A percentile compares a stretch with the other conserved stretches of the same genome.
Evolutionary conservation across 2,888 invertebrate species (phyloP).

Genomic region (Euclidia mi): DNA sequence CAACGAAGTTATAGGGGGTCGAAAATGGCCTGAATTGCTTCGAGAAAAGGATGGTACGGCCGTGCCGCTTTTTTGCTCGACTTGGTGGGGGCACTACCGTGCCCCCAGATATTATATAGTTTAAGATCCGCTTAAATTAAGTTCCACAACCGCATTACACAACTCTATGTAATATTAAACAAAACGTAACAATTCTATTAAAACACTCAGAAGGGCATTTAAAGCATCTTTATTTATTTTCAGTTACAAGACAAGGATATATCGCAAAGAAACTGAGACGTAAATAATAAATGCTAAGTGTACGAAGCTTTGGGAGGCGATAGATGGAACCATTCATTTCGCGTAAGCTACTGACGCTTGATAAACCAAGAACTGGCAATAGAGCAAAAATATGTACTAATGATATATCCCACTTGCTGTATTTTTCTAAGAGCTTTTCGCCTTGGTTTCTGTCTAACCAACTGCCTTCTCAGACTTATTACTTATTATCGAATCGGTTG

Average conservation of each 20-base stretch:
- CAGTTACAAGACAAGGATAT: constrained; percentile 8
- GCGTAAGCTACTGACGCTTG: constrained; percentile 9
- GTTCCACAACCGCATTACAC: background rate
- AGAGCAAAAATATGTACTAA: constrained; percentile 1
- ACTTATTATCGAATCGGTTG: too few species aligned
- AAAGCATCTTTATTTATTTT: constrained; percentile 20
- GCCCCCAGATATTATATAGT: too few species aligned
- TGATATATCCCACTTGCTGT: background rate
- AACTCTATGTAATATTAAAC: background rate
- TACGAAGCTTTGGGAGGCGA: constrained; percentile 7
- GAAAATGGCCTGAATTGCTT: too few species aligned
- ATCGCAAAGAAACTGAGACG: constrained; percentile 8
- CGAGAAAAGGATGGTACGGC: too few species aligned
- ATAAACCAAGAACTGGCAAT: constrained; percentile 2
- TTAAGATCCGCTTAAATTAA: too few species aligned
- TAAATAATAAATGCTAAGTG: constrained; percentile 44
- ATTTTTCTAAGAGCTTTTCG: too few species aligned
- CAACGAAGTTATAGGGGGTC: too few species aligned
- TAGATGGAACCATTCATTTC: constrained; percentile 25
- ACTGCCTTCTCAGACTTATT: too few species aligned
- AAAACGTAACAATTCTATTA: background rate
- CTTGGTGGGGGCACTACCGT: too few species aligned
- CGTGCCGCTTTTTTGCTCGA: too few species aligned
- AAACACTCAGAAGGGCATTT: background rate
- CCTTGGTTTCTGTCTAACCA: too few species aligned